Percentiles rank a stretch among this genome's conserved stretches.
Evolutionary conservation across 2,888 invertebrate species (phyloP).

Genomic region (Andrena praecox): DNA sequence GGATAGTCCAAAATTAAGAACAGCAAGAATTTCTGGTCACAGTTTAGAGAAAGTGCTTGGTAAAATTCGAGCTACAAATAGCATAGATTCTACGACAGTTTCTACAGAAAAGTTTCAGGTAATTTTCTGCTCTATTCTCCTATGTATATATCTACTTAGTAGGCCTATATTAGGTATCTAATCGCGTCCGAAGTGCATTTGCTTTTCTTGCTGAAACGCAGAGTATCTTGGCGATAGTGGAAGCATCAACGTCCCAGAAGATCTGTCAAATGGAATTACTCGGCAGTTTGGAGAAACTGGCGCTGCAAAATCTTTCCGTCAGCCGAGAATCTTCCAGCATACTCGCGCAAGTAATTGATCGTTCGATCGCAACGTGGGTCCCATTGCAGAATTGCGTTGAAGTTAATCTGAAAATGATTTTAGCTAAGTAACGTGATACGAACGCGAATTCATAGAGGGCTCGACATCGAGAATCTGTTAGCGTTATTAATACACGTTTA

Average conservation of each 20-base stretch:
- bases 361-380: not conserved
- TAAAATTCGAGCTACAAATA: conserved; percentile 76
- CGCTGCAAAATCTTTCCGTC: conserved; percentile 84
- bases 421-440: conserved; percentile 87
- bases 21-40: conserved; percentile 81
- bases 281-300: conserved; percentile 88
- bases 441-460: conserved; percentile 86
- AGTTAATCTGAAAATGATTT: conserved; percentile 54
- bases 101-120: conserved; percentile 78
- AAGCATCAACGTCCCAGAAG: conserved; percentile 87
- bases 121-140: conserved; percentile 13
- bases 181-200: not conserved
- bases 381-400: not conserved
- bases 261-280: conserved; percentile 87
- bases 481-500: conserved; percentile 88
- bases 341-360: conserved; percentile 76
- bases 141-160: not conserved
- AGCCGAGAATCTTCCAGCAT: conserved; percentile 86
- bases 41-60: conserved; percentile 82
- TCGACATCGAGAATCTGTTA: conserved; percentile 87
- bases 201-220: conserved; percentile 67
- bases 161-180: not conserved
- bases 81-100: conserved; percentile 59
- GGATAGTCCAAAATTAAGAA: conserved; percentile 77
- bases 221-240: conserved; percentile 86